Base-by-base conservation (phyloP, 2,113 vertebrate species). In the Ornithorhynchus anatinus region DNA sequence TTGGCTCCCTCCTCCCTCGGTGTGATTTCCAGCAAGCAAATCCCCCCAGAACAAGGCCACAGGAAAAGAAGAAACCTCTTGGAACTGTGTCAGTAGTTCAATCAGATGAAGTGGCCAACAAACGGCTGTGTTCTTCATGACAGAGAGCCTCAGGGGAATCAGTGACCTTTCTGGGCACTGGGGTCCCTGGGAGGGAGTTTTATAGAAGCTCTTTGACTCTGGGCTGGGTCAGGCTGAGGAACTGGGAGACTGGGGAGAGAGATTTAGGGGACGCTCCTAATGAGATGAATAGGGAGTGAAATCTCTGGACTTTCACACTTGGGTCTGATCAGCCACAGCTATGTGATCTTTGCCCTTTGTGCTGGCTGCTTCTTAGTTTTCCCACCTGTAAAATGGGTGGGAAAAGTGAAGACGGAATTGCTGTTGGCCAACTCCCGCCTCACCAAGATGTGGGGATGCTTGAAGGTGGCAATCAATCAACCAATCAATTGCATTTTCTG, bases 131-230 rank as follows among this genome's bases (percentile, higher is more conserved):
- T 76, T 89, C 70, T 68, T 79, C 36, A 58, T 48, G 62, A 57
- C 37, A 69, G 65, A 66, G 56, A 20, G 56, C 65, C 72, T 79
- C 72, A 50, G 0, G 3, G 62, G 53, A 75, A 67, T 81, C 87
- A 84, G 86, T 84, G 86, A 72, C 20, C 17, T 69, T 81, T 31
- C 54, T 60, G 32, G 10, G 23, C 31, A 60, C 31, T 57, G 23
- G 39, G 42, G 10, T 42, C 59, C 37, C 17, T 6, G 11, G 2
- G 5, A 29, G 13, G 12, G 35, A 3, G 9, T 15, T 77, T 60
- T 33, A 10, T 7, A 40, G 20, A 31, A 27, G 33, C 37, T 80
- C 11, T 39, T 27, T 35, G 20, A 32, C 54, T 22, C 25, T 17
- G 5, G 17, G 54, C 13, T 35, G n/a, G n/a, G n/a, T n/a, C n/a